Percentiles rank a stretch among this genome's conserved stretches.
Conservation (phyloP, 2,797 vertebrate genomes). For the Ceryle rudis region DNA sequence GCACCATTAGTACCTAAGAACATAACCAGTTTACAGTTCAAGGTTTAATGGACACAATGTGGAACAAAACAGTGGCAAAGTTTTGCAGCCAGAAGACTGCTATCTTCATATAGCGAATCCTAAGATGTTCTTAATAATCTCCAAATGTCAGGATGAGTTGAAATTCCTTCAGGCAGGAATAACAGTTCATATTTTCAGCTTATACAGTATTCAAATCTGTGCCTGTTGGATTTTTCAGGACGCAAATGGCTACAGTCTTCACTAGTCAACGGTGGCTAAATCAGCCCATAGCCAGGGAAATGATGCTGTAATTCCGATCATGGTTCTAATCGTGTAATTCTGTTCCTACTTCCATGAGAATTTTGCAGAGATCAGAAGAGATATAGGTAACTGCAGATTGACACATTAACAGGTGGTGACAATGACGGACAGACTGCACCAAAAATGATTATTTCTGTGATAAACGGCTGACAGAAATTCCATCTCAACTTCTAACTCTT, state of each 20-base stretch:
- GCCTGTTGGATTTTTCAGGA: neutral
- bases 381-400: neutral
- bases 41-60: neutral
- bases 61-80: neutral
- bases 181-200: neutral
- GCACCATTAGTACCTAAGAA: neutral
- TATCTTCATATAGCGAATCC: neutral
- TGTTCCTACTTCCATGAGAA: neutral
- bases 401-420: neutral
- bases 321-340: neutral
- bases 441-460: neutral
- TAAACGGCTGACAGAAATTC: neutral
- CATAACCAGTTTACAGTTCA: neutral
- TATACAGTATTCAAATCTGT: neutral
- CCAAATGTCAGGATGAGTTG: neutral
- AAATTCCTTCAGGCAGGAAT: neutral
- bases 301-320: neutral
- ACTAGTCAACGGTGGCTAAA: neutral
- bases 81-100: neutral
- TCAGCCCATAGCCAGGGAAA: neutral
- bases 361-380: neutral
- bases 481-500: neutral
- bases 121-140: neutral
- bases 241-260: neutral
- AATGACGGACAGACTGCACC: neutral